Conservation (phyloP, 2,113 vertebrate genomes). For the Notothenia rossii region DNA sequence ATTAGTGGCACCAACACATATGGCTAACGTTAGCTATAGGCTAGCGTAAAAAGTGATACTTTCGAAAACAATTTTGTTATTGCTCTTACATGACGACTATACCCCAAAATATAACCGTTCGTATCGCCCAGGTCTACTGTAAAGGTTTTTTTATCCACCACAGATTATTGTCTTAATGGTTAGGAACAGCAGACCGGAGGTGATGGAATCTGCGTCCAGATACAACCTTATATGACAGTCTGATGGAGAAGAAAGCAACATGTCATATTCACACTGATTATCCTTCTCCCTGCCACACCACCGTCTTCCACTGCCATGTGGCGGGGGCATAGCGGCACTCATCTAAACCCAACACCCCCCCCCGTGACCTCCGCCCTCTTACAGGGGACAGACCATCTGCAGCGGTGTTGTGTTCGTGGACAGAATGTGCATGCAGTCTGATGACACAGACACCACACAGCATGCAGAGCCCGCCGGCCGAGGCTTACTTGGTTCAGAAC, state of each 20-base stretch:
- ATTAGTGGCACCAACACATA: too few relatives aligned
- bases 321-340: slow-evolving; percentile 27
- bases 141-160: background rate
- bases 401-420: slow-evolving; percentile 52
- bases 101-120: too few relatives aligned
- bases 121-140: too few relatives aligned
- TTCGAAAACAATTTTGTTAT: too few relatives aligned
- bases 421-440: slow-evolving; percentile 76
- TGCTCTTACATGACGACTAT: too few relatives aligned
- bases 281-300: background rate
- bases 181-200: slow-evolving; percentile 6
- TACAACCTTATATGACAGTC: background rate
- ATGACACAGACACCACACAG: slow-evolving; percentile 79
- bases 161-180: background rate
- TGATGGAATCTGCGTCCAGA: slow-evolving; percentile 15
- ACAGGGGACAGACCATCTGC: slow-evolving; percentile 53
- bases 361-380: slow-evolving; percentile 39
- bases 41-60: too few relatives aligned
- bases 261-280: background rate
- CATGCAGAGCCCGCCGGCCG: slow-evolving; percentile 80
- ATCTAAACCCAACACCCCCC: slow-evolving; percentile 11
- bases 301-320: slow-evolving; percentile 31
- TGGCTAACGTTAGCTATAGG: too few relatives aligned
- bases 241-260: slow-evolving; percentile 17
- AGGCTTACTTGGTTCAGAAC: slow-evolving; percentile 89